Conservation (phyloP, 2,888 invertebrate species). For the Podabrus alpinus region DNA sequence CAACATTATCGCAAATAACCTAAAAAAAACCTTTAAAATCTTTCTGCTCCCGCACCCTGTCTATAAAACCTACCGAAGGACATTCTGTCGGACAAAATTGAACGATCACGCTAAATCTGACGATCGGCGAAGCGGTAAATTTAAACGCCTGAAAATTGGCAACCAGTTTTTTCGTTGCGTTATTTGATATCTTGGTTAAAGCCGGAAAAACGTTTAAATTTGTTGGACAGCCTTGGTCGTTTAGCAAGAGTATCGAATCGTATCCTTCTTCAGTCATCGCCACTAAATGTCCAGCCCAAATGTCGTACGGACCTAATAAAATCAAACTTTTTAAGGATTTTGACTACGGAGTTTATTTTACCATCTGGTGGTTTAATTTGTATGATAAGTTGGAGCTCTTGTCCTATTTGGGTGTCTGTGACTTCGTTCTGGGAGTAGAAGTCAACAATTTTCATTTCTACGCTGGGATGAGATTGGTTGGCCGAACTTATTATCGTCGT, state of each 20-base stretch:
- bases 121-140: slow-evolving; percentile 81
- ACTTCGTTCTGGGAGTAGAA: slow-evolving; percentile 61
- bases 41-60: neutral
- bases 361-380: slow-evolving; percentile 62
- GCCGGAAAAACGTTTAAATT: slow-evolving; percentile 63
- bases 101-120: slow-evolving; percentile 80
- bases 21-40: neutral
- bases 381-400: slow-evolving; percentile 67
- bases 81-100: slow-evolving; percentile 79
- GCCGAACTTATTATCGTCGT: slow-evolving; percentile 58
- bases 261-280: slow-evolving; percentile 78
- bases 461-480: slow-evolving; percentile 55
- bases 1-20: slow-evolving; percentile 48
- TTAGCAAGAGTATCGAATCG: slow-evolving; percentile 74
- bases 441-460: slow-evolving; percentile 65
- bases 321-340: neutral
- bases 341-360: slow-evolving; percentile 38
- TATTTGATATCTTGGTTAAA: slow-evolving; percentile 51
- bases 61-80: slow-evolving; percentile 59
- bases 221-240: slow-evolving; percentile 80
- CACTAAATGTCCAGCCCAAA: slow-evolving; percentile 77
- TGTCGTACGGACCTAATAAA: slow-evolving; percentile 59
- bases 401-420: slow-evolving; percentile 69
- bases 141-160: slow-evolving; percentile 83
- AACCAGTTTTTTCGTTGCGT: slow-evolving; percentile 55